Percentiles rank a stretch among this genome's conserved stretches.
These are phyloP conservation scores for Dolichoris vasculosae DNA, from an alignment of 1,140 invertebrate species.

Conservation along the genomic window DNA sequence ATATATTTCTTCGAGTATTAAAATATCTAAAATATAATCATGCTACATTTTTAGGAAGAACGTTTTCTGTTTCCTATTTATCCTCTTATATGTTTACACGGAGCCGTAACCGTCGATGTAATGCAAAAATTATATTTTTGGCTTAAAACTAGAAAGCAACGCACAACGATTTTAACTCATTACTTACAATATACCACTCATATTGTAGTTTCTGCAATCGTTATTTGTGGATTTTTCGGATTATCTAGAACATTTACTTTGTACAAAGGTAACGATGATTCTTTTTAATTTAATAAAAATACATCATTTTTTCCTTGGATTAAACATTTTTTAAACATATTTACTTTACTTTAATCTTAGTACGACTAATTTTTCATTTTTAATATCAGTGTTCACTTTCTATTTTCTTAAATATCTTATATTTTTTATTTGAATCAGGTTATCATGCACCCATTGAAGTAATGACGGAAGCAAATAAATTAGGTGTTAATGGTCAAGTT, in stretches of 20 bases:
- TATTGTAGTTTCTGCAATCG: constrained; percentile 80
- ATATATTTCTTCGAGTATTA: neutral
- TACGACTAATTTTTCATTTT: neutral
- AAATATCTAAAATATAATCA: neutral
- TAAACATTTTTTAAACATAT: too few relatives aligned
- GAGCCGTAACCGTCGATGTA: constrained; percentile 88
- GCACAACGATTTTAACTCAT: constrained; percentile 75
- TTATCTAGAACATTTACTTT: constrained; percentile 71
- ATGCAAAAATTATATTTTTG: constrained; percentile 86
- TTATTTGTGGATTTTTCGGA: constrained; percentile 72
- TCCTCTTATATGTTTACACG: constrained; percentile 90
- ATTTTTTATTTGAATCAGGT: constrained; percentile 68
- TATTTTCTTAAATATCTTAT: constrained; percentile 33
- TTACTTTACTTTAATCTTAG: too few relatives aligned
- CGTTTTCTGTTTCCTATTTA: constrained; percentile 98
- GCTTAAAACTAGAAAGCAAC: constrained; percentile 74
- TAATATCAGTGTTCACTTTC: neutral
- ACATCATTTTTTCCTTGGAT: too few relatives aligned
- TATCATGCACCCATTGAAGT: constrained; percentile 95
- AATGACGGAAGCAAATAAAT: constrained; percentile 86
- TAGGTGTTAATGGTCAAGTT: constrained; percentile 77
- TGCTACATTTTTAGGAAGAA: constrained; percentile 79
- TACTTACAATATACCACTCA: constrained; percentile 85
- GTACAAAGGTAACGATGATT: constrained; percentile 70
- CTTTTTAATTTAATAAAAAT: neutral